These are phyloP conservation scores for Euzetes globulus DNA, from an alignment of 2,888 invertebrate species.

Conservation along the genomic window DNA sequence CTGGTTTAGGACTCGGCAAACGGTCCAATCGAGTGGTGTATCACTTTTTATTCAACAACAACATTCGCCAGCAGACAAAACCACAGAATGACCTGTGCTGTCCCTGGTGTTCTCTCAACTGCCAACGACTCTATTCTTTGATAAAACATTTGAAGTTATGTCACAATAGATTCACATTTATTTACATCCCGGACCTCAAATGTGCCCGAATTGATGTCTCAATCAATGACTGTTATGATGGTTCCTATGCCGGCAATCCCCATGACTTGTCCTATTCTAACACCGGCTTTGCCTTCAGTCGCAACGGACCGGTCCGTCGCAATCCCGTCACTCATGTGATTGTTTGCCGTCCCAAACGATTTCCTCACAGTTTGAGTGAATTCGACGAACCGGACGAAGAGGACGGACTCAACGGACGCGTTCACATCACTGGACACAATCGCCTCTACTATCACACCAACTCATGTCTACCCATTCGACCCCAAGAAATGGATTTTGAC, in stretches of 20 bases:
- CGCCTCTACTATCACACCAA: slow-evolving; percentile 87
- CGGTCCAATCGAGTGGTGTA: slow-evolving; percentile 53
- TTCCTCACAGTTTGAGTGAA: slow-evolving; percentile 49
- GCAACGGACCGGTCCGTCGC: slow-evolving; percentile 63
- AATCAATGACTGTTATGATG: slow-evolving; percentile 89
- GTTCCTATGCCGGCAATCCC: slow-evolving; percentile 87
- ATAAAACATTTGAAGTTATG: slow-evolving; percentile 88
- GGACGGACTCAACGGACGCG: slow-evolving; percentile 8
- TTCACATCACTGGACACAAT: slow-evolving; percentile 40
- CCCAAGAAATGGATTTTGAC: slow-evolving; percentile 87
- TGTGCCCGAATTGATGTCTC: slow-evolving; percentile 86
- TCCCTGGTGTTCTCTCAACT: slow-evolving; percentile 91
- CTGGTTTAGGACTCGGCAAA: no score
- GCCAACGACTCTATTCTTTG: slow-evolving; percentile 70
- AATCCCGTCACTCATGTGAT: slow-evolving; percentile 69
- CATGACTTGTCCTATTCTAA: slow-evolving; percentile 66
- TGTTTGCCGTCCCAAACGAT: slow-evolving; percentile 61
- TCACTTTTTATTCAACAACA: slow-evolving; percentile 91
- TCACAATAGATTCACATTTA: slow-evolving; percentile 86
- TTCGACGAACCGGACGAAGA: slow-evolving; percentile 27
- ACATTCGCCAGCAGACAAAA: slow-evolving; percentile 88
- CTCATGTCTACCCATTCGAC: slow-evolving; percentile 84
- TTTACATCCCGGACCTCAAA: slow-evolving; percentile 58
- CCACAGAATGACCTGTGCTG: slow-evolving; percentile 84
- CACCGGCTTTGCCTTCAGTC: slow-evolving; percentile 59